Base-by-base conservation (phyloP, 1,140 invertebrate species). In the Drosophila miranda region DNA sequence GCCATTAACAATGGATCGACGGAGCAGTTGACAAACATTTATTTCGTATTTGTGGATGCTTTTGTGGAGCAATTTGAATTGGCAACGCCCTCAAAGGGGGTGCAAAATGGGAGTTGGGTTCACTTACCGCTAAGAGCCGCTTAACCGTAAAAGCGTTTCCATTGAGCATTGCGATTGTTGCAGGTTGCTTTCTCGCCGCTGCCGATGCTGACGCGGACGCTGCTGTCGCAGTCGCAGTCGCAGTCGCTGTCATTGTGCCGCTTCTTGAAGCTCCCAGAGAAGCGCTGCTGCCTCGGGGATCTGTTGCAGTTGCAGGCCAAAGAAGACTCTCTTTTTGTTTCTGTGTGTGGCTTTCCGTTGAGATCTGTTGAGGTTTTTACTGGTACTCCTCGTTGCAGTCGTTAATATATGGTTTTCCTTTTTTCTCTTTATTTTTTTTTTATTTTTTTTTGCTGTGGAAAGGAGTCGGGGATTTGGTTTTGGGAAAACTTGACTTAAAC, bases 121-220 rank as follows among this genome's bases (percentile, higher is more conserved):
- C 26, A 89, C 86, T 89, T 82, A 89, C 86, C 86, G 86, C 86
- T 79, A 89, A 89, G 76, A 81, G 71, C 70, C 81, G 81, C 80
- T 89, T 89, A 89, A 89, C 86, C 86, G 86, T 89, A 74, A 89
- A 89, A 89, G 75, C 54, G 44, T 74, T 74, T 68, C 73, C 59
- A 75, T 70, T 63, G 66, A 71, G 59, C 73, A 76, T 73, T 58
- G 76, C 71, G 66, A 75, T 81, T 75, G 81, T 81, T 75, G 81
- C 81, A 86, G 81, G 75, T 83, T 83, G 79, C 79, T 82, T 86
- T 86, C 76, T 86, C 80, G 34, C 34, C 34, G 77, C 53, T 51
- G 57, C 38, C 58, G 58, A 61, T 45, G 68, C 50, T 59, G 75
- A 53, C 51, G 76, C 50, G 54, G 67, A 49, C 51, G 82, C 34